Percentiles rank a stretch among this genome's conserved stretches.
Conservation (phyloP, 37 sponge, comb jelly and placozoan genomes). For the Geodia barretti region DNA sequence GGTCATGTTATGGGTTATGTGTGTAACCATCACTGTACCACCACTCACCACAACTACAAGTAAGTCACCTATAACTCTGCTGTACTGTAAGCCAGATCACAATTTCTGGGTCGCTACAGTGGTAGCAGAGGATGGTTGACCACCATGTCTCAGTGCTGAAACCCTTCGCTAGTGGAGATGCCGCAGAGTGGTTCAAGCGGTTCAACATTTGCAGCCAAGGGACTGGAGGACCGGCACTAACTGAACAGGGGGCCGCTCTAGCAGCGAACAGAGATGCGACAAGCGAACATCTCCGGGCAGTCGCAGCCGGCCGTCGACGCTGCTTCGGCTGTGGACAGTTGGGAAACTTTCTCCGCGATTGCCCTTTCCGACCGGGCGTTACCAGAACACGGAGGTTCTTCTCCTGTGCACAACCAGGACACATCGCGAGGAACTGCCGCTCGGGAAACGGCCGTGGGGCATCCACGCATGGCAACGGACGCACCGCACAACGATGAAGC, state of each 20-base stretch:
- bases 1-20: too few relatives aligned
- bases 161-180: constrained; percentile 38
- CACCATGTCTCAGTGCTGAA: too few relatives aligned
- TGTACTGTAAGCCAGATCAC: too few relatives aligned
- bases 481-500: constrained; percentile 10
- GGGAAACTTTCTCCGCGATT: constrained; percentile 19
- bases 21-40: too few relatives aligned
- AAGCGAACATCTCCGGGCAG: background rate
- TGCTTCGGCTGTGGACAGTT: constrained; percentile 18
- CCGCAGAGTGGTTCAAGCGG: constrained; percentile 25
- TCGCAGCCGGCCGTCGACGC: background rate
- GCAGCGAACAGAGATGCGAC: background rate
- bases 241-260: constrained; percentile 33
- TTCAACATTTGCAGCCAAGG: constrained; percentile 39
- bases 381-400: background rate
- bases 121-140: constrained; percentile 69
- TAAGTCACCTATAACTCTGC: too few relatives aligned
- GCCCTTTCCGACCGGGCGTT: background rate
- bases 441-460: constrained; percentile 24
- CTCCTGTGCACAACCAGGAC: constrained; percentile 22
- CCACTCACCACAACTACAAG: too few relatives aligned
- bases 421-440: constrained; percentile 12
- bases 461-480: constrained; percentile 17
- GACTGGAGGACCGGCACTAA: constrained; percentile 18
- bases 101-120: too few relatives aligned